Evolutionary conservation across 2,888 invertebrate genomes (phyloP).

Genomic region (Podabrus alpinus): DNA sequence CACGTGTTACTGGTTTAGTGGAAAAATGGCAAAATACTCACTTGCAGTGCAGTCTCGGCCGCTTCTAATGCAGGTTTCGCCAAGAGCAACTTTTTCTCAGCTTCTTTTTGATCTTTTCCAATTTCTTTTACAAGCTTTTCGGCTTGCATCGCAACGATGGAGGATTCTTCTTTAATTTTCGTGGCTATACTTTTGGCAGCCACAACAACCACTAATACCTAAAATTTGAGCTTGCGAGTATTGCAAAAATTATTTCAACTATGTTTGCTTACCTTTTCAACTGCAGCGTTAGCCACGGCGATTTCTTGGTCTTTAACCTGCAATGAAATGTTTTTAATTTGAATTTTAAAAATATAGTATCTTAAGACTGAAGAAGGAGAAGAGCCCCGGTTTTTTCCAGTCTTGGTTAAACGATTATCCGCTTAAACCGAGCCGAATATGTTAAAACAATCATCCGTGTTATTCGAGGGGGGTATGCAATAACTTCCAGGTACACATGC

Average conservation of each 20-base stretch:
- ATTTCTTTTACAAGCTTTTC: conserved; percentile 78
- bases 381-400: too few species aligned
- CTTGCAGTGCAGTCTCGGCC: conserved; percentile 81
- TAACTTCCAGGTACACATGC: too few species aligned
- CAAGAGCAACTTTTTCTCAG: conserved; percentile 79
- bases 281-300: conserved; percentile 76
- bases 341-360: too few species aligned
- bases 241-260: background rate
- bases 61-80: conserved; percentile 87
- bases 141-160: conserved; percentile 79
- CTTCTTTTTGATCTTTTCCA: conserved; percentile 77
- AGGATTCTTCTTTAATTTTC: conserved; percentile 79
- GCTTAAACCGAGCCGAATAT: too few species aligned
- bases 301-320: conserved; percentile 77
- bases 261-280: conserved; percentile 61
- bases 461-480: too few species aligned
- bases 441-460: too few species aligned
- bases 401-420: too few species aligned
- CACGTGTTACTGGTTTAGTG: background rate
- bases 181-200: conserved; percentile 80
- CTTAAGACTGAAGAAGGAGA: too few species aligned
- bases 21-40: conserved; percentile 41
- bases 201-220: conserved; percentile 74
- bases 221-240: background rate
- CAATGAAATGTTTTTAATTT: background rate